Evolutionary conservation across 2,888 invertebrate genomes (phyloP), one percentile per base, ranked within the genome.

Genomic region (Poecilobothrus nobilitatus): DNA sequence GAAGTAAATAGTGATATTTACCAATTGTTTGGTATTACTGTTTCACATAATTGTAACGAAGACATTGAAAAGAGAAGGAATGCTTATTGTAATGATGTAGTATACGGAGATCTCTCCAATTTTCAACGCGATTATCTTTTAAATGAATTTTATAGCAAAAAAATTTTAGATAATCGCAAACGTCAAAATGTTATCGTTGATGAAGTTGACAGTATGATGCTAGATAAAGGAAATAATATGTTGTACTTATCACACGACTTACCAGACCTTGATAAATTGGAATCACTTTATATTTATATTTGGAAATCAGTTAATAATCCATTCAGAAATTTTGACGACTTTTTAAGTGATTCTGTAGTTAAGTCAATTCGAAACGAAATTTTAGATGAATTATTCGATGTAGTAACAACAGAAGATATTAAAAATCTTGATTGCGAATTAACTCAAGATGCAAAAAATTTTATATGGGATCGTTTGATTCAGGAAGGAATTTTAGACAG

Each of bases 201-300:
- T 22, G 63, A 63, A 22, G 63, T 63, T 7, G 63, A 63, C 21
- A 63, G 63, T 22, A 63, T 63, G 63, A 2, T 63, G 22, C 4
- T 63, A 12, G 63, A 63, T 63, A 63, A 63, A 20, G 63, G 20
- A 21, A 21, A n/a, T 27, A 63, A 63, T 5, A 63, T 21, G 12
- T 21, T 63, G 9, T 63, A 63, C 22, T 20, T 63, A 22, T 63
- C 63, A 63, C 63, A 63, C 22, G 21, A 63, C 21, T 21, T 63
- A 7, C n/a, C 63, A 63, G 63, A 63, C 22, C 5, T 63, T n/a
- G 12, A 21, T 22, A n/a, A 63, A 20, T 22, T 63, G 8, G 21
- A 22, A 22, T n/a, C n/a, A 9, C 1, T 63, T 12, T 63, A 20
- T 12, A 22, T 63, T 22, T 21, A 63, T 22, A 63, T 63, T 63